Evolutionary conservation across 1,140 invertebrate species (phyloP), one percentile per base, ranked within the genome.

Genomic region (Apis cerana): DNA sequence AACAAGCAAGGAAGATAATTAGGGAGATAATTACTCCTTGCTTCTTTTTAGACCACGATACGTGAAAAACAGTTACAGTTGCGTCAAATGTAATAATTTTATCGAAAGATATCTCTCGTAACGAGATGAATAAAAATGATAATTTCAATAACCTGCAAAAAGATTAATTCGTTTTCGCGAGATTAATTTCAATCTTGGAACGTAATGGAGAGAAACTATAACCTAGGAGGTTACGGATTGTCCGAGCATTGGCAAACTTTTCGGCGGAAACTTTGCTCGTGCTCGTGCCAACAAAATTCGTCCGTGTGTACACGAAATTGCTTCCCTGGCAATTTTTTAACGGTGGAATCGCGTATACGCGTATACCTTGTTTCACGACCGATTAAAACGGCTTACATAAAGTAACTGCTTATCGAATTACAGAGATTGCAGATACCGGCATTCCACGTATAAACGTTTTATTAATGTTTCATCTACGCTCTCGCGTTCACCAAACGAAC

Each of bases 301-400:
- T 12, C n/a, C 0, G 0, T n/a, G 15, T 17, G 19, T 48, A 23
- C 8, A 11, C 10, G 10, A 23, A 43, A 67, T 67, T 67, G 19
- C 65, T 68, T 68, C 15, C 43, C 43, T 15, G 54, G 4, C 19
- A 21, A 43, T 43, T 48, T 74, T 27, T 43, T 17, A 58, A 74
- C 12, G 33, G 17, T 27, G 2, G 8, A 12, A 21, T n/a, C n/a
- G 69, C 33, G 33, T 43, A 43, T 13, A 21, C 19, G 2, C 27
- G 21, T 11, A 17, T 43, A 21, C 15, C 21, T 68, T 19, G 27
- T 56, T 23, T 13, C n/a, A 2, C 8, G n/a, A 50, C 1, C 43
- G 67, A 78, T 59, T 59, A 59, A 61, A 71, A 61, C 43, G 4
- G 43, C n/a, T 79, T 59, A 61, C 54, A 52, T 79, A 61, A 27